A percentile compares a stretch with the other conserved stretches of the same genome.
These are phyloP conservation scores for Strigops habroptila DNA, from an alignment of 2,113 vertebrate genomes.

Conservation along the genomic window DNA sequence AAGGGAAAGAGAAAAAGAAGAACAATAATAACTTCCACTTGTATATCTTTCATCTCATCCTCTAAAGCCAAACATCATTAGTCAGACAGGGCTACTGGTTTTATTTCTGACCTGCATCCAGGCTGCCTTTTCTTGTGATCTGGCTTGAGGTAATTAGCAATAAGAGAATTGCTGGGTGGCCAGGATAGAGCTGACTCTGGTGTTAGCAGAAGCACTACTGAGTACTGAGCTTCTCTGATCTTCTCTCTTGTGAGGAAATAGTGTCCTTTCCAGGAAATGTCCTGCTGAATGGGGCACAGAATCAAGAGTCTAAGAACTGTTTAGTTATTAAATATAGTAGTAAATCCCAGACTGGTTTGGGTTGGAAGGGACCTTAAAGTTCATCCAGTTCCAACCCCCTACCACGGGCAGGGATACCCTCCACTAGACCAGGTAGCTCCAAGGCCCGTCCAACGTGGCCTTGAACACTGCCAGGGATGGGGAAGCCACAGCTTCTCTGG, in stretches of 20 bases:
- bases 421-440: not conserved
- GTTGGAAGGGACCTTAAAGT: not conserved
- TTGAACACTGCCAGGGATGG: not conserved
- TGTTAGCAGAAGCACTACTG: not conserved
- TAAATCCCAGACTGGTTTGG: not conserved
- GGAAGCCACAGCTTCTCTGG: not conserved
- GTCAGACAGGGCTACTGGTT: not conserved
- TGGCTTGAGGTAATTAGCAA: not conserved
- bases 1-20: not conserved
- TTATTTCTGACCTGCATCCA: not conserved
- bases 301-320: not conserved
- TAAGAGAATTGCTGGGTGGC: not conserved
- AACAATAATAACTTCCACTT: not conserved
- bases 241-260: not conserved
- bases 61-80: conserved; percentile 12
- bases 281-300: not conserved
- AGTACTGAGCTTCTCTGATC: not conserved
- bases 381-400: not conserved
- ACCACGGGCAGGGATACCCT: not conserved
- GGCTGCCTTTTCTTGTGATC: not conserved
- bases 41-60: not conserved
- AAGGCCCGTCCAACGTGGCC: not conserved
- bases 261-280: not conserved
- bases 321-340: not conserved
- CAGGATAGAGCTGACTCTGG: not conserved